These are phyloP conservation scores for Cepaea hortensis DNA, from an alignment of 2,888 invertebrate genomes.

Conservation along the genomic window DNA sequence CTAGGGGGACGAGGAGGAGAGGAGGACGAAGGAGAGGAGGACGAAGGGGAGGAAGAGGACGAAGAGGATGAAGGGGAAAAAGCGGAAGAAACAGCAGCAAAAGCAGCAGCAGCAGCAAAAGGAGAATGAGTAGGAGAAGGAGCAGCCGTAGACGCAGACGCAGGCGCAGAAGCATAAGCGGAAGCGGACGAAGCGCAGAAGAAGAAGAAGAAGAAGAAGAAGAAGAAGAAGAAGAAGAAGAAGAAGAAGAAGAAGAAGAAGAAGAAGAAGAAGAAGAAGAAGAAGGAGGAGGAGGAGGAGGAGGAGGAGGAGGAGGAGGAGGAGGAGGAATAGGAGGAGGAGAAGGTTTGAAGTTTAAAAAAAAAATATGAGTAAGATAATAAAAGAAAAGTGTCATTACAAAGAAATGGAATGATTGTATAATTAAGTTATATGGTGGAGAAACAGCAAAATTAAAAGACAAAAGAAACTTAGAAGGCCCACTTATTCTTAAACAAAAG, in stretches of 20 bases:
- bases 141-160: too few relatives aligned
- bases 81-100: too few relatives aligned
- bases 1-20: too few relatives aligned
- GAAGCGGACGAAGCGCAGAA: not conserved
- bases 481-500: not conserved
- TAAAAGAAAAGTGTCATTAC: not conserved
- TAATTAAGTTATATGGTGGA: not conserved
- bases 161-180: not conserved
- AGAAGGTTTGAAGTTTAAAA: not conserved
- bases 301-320: not conserved
- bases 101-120: too few relatives aligned
- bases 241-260: not conserved
- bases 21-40: too few relatives aligned
- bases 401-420: not conserved
- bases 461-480: not conserved
- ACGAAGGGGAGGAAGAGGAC: too few relatives aligned
- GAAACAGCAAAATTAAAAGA: not conserved
- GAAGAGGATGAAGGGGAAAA: too few relatives aligned
- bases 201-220: not conserved
- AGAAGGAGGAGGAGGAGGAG: not conserved
- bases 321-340: too few relatives aligned
- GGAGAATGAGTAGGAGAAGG: too few relatives aligned
- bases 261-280: not conserved
- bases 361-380: not conserved
- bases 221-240: too few relatives aligned